Base-by-base conservation (phyloP, 2,797 vertebrate species). In the Enteromius mattozi region DNA sequence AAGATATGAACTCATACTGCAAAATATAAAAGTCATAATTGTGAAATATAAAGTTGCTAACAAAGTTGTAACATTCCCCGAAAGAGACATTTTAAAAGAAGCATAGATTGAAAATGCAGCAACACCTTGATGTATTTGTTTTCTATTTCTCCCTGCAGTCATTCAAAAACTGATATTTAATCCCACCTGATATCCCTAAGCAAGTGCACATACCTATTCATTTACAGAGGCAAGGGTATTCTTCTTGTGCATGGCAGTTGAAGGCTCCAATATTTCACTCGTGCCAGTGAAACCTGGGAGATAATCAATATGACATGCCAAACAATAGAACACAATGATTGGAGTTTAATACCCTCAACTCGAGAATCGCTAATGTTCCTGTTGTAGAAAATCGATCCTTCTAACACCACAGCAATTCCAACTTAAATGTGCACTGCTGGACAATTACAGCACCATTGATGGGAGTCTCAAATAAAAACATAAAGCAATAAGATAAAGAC, bases 251-350 rank as follows among this genome's bases (percentile, higher is more conserved):
- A 88, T 90, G 91, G 81, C 90, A 91, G 92, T 92, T 90, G 92
- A 93, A 72, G 94, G 92, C 91, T 87, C 89, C 90, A 93, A 91
- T 87, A 93, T 94, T 95, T 96, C 89, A 88, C 91, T 91, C 90
- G 87, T 78, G 68, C 89, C 88, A 88, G 91, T 93, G 94, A 95
- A 96, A 95, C 92, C 85, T 56, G 87, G 93, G 92, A 96, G 90
- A 92, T 93, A 96, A 96, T 97, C 96, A 93, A 96, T 96, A 96
- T 1, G 83, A 94, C 92, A 92, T 88, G 90, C 89, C 88, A 94
- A 96, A 94, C 81, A 89, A 92, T 92, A 92, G 93, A 94, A 94
- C 93, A 92, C 94, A 94, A 92, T 93, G 93, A 95, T 95, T 94
- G 94, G 93, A 95, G 93, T 95, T 94, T 94, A 95, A 95, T 94